Conservation (phyloP, 2,113 vertebrate genomes). For the Tenrec ecaudatus region DNA sequence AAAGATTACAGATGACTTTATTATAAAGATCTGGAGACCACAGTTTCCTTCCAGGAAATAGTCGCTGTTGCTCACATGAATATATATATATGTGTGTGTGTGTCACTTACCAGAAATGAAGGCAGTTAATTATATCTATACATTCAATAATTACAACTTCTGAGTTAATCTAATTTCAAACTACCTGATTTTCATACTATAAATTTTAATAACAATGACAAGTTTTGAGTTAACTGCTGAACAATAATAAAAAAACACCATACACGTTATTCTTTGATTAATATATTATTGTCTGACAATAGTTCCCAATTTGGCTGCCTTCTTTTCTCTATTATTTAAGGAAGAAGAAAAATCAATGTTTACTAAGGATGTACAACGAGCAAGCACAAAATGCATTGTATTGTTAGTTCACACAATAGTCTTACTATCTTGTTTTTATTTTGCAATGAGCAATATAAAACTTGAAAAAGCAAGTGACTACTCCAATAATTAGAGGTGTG, state of each 20-base stretch:
- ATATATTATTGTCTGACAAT: neutral
- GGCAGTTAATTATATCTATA: constrained; percentile 59
- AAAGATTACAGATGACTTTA: constrained; percentile 66
- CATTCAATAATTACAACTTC: neutral
- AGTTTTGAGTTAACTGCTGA: constrained; percentile 29
- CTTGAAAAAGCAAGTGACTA: neutral
- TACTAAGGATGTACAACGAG: constrained; percentile 2
- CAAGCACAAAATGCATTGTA: neutral
- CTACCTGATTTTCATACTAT: neutral
- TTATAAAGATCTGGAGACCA: constrained; percentile 82
- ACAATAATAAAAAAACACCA: constrained; percentile 7
- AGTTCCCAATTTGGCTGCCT: neutral
- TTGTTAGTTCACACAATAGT: neutral
- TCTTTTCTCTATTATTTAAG: constrained; percentile 7
- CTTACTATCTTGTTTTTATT: neutral
- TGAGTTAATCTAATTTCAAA: constrained; percentile 46
- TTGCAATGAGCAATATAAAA: neutral
- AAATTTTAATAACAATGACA: constrained; percentile 56
- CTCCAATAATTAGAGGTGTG: neutral
- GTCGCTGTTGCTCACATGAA: constrained; percentile 59
- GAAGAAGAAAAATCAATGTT: neutral
- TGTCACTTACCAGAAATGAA: constrained; percentile 76
- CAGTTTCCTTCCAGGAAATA: constrained; percentile 93
- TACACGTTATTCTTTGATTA: neutral
- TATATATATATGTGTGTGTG: constrained; percentile 35